A percentile compares a stretch with the other conserved stretches of the same genome.
Evolutionary conservation across 2,888 invertebrate species (phyloP).

Genomic region (Metacarcinus magister): DNA sequence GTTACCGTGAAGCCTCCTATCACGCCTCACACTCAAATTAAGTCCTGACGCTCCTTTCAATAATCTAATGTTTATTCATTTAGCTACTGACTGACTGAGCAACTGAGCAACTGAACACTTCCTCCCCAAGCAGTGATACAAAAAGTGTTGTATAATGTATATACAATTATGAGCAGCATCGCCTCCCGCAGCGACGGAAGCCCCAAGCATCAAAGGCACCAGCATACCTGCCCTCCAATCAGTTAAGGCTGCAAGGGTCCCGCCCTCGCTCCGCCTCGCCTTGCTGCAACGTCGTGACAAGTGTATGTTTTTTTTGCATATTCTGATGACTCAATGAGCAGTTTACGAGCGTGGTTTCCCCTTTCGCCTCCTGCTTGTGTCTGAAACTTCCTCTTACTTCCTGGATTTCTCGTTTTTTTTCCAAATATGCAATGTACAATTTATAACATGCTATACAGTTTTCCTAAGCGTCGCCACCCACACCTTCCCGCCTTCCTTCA

Average conservation of each 20-base stretch:
- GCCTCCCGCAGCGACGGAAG: background rate
- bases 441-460: background rate
- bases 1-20: too few relatives aligned
- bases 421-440: background rate
- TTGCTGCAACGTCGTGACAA: background rate
- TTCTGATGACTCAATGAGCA: slow-evolving; percentile 26
- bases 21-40: too few relatives aligned
- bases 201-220: background rate
- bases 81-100: background rate
- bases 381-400: background rate
- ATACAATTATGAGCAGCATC: background rate
- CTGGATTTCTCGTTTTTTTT: background rate
- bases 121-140: background rate
- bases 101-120: too few relatives aligned
- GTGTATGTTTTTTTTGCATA: background rate
- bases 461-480: background rate
- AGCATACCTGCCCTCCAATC: background rate
- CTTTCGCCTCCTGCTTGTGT: slow-evolving; percentile 1
- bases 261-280: slow-evolving; percentile 5
- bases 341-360: slow-evolving; percentile 22
- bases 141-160: background rate
- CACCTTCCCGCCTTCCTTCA: background rate
- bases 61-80: background rate
- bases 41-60: background rate
- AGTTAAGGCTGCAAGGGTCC: background rate